Percentiles rank a stretch among this genome's conserved stretches.
phyloP scores from a whole-genome alignment of 2,113 vertebrate genomes.

The Loxodonta africana region DNA sequence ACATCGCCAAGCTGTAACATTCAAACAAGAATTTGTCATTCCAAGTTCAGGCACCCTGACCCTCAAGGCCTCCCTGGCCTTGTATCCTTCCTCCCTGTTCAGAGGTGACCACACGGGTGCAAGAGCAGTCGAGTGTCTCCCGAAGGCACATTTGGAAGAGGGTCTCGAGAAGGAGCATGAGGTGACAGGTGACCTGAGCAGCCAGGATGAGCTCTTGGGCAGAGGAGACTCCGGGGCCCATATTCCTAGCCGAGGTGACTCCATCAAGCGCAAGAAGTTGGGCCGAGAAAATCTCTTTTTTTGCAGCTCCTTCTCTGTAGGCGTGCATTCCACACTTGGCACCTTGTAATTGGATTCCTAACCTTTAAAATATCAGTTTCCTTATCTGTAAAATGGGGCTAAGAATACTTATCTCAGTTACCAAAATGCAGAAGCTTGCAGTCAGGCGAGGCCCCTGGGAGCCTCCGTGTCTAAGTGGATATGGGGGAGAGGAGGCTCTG shows the following conservation, averaged over 20 bases:
- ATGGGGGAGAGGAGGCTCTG: not conserved
- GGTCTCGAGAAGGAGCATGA: not conserved
- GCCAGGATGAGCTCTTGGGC: not conserved
- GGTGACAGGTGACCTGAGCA: not conserved
- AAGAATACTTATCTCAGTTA: not conserved
- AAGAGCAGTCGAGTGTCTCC: not conserved
- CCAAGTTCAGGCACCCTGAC: not conserved
- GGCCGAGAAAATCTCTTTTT: not conserved
- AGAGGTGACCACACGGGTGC: not conserved
- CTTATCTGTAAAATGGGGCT: not conserved
- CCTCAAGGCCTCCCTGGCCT: too few species aligned
- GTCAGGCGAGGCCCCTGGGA: not conserved
- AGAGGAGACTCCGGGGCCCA: fast-evolving
- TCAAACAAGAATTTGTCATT: too few species aligned
- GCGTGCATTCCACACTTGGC: not conserved
- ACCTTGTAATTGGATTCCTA: not conserved
- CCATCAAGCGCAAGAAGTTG: too few species aligned
- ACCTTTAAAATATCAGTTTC: not conserved
- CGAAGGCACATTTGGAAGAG: not conserved
- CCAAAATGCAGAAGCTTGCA: not conserved
- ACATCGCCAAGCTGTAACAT: too few species aligned
- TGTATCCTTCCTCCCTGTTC: too few species aligned
- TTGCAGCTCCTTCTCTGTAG: not conserved
- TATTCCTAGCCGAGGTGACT: not conserved
- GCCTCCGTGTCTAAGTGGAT: not conserved